Base-by-base conservation (phyloP, 2,113 vertebrate species). In the Clinocottus analis region DNA sequence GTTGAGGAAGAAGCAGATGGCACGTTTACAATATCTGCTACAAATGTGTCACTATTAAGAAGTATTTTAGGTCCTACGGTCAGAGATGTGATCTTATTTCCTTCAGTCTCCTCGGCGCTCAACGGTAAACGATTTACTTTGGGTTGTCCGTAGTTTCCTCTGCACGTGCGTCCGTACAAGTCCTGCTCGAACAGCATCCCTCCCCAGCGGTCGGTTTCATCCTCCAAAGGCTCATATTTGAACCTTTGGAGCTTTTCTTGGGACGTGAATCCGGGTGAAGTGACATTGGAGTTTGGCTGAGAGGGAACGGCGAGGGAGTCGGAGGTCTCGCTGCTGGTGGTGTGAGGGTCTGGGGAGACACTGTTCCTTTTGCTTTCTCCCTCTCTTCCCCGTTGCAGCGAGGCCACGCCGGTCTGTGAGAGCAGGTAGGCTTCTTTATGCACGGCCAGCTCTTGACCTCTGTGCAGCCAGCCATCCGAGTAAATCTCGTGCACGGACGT, bases 361-460 rank as follows among this genome's bases (percentile, higher is more conserved):
- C 81, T 84, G 69, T 82, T 89, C 49, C 82, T 78, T 56, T 90
- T 92, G 63, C 55, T 51, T 0, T 92, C 91, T 21, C 47, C 79
- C 23, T 94, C 93, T 70, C 74, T 86, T n/a, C 79, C 82, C 33
- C 25, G 91, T 21, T 94, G 92, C 16, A 85, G 74, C 7, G 94
- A 95, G 41, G 94, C 94, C 35, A 91, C 92, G 14, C 94, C 94
- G 0, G 94, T 94, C 79, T 94, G 94, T 2, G 92, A 94, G 11
- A 95, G 91, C 21, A 95, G 84, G 79, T 92, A 93, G 41, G 94
- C 94, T 64, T 95, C 94, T 88, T 95, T 94, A 53, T 94, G 93
- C 43, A 95, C 93, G 0, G 94, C 94, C 5, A 95, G 85, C 70
- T 94, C 93, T 73, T 95, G 94, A 37, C 94, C 94, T 67, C 94